These are phyloP conservation scores for Sarcophaga peregrina DNA, from an alignment of 1,140 invertebrate species.

Conservation along the genomic window DNA sequence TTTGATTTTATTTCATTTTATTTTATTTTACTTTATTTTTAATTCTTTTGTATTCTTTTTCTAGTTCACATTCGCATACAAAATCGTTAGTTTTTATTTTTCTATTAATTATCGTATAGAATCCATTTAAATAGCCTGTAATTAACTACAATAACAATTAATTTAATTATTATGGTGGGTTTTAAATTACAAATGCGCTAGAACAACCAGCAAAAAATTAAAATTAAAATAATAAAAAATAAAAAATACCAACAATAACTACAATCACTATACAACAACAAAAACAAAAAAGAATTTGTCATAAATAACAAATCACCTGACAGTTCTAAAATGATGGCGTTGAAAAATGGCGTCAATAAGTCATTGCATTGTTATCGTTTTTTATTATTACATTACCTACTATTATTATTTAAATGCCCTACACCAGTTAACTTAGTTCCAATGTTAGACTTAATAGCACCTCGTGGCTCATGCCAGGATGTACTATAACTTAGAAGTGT, in stretches of 20 bases:
- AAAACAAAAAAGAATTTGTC: slow-evolving; percentile 16
- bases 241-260: too few species aligned
- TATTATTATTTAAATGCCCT: too few species aligned
- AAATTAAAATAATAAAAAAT: too few species aligned
- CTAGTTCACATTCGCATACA: slow-evolving; percentile 13
- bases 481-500: too few species aligned
- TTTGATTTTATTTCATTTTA: too few species aligned
- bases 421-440: too few species aligned
- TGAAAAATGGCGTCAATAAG: slow-evolving; percentile 41
- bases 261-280: neutral
- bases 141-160: slow-evolving; percentile 30
- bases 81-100: neutral
- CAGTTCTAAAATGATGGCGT: slow-evolving; percentile 22
- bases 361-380: slow-evolving; percentile 1
- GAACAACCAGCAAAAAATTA: too few species aligned
- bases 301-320: slow-evolving; percentile 12
- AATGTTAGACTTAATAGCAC: too few species aligned
- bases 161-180: slow-evolving; percentile 33
- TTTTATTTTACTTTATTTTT: too few species aligned
- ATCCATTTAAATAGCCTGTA: slow-evolving; percentile 25
- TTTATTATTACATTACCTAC: too few species aligned
- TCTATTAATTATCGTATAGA: slow-evolving; percentile 15
- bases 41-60: too few species aligned
- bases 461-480: too few species aligned
- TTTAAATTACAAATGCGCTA: slow-evolving; percentile 4